These are phyloP conservation scores for Parus major DNA, from an alignment of 2,113 vertebrate genomes.

Conservation along the genomic window DNA sequence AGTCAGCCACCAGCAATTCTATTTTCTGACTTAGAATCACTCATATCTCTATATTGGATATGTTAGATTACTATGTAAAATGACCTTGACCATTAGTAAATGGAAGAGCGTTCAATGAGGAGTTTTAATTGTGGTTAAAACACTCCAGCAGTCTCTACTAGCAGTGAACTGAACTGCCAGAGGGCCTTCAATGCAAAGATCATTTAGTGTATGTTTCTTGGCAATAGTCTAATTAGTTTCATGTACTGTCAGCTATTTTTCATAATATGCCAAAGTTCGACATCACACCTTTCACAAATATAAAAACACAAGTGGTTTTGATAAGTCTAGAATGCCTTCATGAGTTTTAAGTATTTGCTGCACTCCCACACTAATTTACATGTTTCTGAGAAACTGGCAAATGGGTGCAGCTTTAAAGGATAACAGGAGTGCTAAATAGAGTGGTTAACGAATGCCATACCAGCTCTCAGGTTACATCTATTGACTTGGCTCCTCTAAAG, in stretches of 20 bases:
- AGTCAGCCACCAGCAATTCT: neutral
- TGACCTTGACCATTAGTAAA: neutral
- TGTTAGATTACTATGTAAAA: neutral
- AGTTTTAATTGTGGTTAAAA: neutral
- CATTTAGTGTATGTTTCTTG: neutral
- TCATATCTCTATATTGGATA: neutral
- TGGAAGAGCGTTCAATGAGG: neutral
- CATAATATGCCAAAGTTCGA: neutral
- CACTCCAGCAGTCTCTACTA: neutral
- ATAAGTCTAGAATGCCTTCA: neutral
- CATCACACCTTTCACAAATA: neutral
- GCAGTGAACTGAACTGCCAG: neutral
- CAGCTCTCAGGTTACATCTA: neutral
- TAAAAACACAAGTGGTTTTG: conserved; percentile 32
- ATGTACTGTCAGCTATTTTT: neutral
- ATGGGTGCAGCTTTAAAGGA: neutral
- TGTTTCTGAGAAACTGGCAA: conserved; percentile 2
- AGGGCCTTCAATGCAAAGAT: neutral
- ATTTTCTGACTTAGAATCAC: neutral
- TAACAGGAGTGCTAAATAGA: neutral
- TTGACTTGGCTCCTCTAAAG: neutral
- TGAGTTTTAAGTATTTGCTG: neutral
- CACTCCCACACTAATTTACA: neutral
- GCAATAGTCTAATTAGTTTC: neutral
- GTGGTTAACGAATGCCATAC: neutral